A percentile compares a stretch with the other conserved stretches of the same genome.
phyloP scores from a whole-genome alignment of 2,888 invertebrate species.

The Pocota personata region DNA sequence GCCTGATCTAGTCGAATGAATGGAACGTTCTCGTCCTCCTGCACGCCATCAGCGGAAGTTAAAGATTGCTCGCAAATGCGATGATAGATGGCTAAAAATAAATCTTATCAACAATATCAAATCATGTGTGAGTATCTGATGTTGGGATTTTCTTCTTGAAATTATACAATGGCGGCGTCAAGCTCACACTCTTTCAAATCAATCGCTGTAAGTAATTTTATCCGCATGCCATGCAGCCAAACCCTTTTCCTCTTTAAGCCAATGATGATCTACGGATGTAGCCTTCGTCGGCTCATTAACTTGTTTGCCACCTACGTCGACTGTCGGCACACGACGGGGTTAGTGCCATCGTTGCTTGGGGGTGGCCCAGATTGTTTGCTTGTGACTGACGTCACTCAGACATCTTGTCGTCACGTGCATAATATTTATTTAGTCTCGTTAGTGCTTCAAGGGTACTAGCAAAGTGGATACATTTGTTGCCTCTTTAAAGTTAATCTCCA shows the following conservation, averaged over 20 bases:
- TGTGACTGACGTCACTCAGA: conserved; percentile 30
- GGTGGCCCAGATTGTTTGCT: not conserved
- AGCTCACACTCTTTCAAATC: not conserved
- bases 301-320: not conserved
- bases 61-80: not conserved
- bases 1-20: not conserved
- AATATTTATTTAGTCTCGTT: not conserved
- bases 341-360: not conserved
- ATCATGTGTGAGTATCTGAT: not conserved
- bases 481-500: too few relatives aligned
- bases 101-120: not conserved
- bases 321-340: not conserved
- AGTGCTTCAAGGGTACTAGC: not conserved
- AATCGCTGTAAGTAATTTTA: conserved; percentile 21
- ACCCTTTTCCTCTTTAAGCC: not conserved
- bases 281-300: not conserved
- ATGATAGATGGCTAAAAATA: conserved; percentile 3
- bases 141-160: not conserved
- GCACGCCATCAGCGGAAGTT: not conserved
- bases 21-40: not conserved
- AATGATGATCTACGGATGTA: not conserved
- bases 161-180: conserved; percentile 11
- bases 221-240: not conserved
- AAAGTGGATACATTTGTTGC: not conserved
- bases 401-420: conserved; percentile 29